Evolutionary conservation across 2,888 invertebrate species (phyloP), one percentile per base, ranked within the genome.

Genomic region (Magallana nippona): DNA sequence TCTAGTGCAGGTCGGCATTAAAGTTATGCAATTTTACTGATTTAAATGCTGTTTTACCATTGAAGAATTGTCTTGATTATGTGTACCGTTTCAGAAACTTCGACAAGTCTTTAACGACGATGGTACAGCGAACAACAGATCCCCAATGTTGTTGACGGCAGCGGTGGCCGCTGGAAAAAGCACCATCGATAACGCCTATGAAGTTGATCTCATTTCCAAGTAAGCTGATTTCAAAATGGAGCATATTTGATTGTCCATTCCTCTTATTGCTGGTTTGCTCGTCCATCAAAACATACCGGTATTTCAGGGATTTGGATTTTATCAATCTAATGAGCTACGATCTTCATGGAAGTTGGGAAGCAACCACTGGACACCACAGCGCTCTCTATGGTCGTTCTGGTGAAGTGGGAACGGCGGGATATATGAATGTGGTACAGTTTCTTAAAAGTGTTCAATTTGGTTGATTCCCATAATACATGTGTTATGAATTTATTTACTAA

Each of bases 291-390:
- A 13, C 0, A n/a, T 10, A n/a, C 15, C 22, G 27, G 27, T 63
- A 15, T 63, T 82, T 13, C 83, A 92, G 92, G 22, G 77, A 87
- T 44, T 81, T 92, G 62, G 92, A 93, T 83, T 91, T 91, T 80
- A 86, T 92, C 83, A 91, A 87, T 84, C 60, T 93, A 56, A 92
- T 92, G 92, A 85, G 92, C 3, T 93, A 92, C 83, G 93, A 93
- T 86, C 86, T 93, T 1, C 89, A 93, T 85, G 93, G 93, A 10
- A 86, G 89, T 62, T 93, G 93, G 93, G 92, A 93, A 2, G 85
- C 83, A 1, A 79, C 83, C 62, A 91, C 93, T 1, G 93, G 93
- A 10, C 91, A 91, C 81, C 92, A 93, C 84, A 88, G 93, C 22
- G 93, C 94, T 0, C 88, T 94, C 10, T 91, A 88, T 78, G 83